These are phyloP conservation scores for Halichondria panicea DNA, from an alignment of 37 sponge, comb jelly and placozoan genomes.

Conservation along the genomic window DNA sequence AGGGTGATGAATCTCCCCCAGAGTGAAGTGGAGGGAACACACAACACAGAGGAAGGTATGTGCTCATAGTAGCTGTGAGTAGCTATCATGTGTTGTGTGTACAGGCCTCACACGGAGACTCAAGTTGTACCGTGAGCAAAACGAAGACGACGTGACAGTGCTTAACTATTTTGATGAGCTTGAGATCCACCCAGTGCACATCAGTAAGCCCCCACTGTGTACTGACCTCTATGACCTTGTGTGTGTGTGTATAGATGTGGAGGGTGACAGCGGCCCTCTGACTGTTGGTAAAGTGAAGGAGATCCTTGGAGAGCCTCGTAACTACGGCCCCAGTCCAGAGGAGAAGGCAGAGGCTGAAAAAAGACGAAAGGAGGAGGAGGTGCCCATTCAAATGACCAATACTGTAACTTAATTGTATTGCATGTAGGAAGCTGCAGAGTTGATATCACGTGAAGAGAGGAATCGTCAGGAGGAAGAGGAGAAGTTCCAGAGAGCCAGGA, in stretches of 20 bases:
- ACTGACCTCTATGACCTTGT: background rate
- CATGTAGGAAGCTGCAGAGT: conserved; percentile 43
- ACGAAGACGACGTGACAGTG: conserved; percentile 89
- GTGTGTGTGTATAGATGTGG: conserved; percentile 42
- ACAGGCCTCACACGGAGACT: conserved; percentile 65
- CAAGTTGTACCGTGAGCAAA: conserved; percentile 51
- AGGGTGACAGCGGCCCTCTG: conserved; percentile 20
- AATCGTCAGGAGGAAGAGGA: conserved; percentile 72
- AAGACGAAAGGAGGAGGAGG: conserved; percentile 38
- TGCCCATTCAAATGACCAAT: no score
- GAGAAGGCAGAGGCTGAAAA: conserved; percentile 71
- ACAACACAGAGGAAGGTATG: conserved; percentile 90
- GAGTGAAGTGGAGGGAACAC: conserved; percentile 77
- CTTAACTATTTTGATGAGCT: conserved; percentile 95
- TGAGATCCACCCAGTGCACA: conserved; percentile 83
- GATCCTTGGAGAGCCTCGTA: conserved; percentile 79
- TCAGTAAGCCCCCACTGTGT: conserved; percentile 42
- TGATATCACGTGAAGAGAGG: conserved; percentile 44
- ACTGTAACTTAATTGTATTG: no score
- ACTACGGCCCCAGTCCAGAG: conserved; percentile 89
- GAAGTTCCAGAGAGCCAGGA: conserved; percentile 54
- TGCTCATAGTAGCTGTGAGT: background rate
- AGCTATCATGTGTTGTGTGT: background rate
- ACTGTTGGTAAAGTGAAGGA: conserved; percentile 65
- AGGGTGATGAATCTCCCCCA: conserved; percentile 94